A percentile compares a stretch with the other conserved stretches of the same genome.
These are phyloP conservation scores for Drosophila teissieri DNA, from an alignment of 1,140 invertebrate species.

Conservation along the genomic window DNA sequence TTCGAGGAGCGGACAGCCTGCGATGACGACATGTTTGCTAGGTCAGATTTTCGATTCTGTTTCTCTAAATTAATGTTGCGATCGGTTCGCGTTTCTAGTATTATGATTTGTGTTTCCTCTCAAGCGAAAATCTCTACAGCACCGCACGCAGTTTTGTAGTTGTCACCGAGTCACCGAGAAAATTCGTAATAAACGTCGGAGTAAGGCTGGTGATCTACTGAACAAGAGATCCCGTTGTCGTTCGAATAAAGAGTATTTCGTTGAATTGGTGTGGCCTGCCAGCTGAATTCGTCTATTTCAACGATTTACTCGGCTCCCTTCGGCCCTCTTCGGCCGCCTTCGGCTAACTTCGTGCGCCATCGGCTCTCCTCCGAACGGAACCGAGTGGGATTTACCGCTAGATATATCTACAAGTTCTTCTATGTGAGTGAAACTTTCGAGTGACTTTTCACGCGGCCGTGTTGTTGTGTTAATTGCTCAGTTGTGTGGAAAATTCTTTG, in stretches of 20 bases:
- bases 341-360: slow-evolving; percentile 30
- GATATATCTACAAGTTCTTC: slow-evolving; percentile 12
- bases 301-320: slow-evolving; percentile 58
- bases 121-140: slow-evolving; percentile 77
- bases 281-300: slow-evolving; percentile 73
- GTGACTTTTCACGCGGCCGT: slow-evolving; percentile 38
- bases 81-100: slow-evolving; percentile 58
- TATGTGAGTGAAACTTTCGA: slow-evolving; percentile 28
- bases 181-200: slow-evolving; percentile 85
- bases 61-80: slow-evolving; percentile 34
- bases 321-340: slow-evolving; percentile 34
- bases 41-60: slow-evolving; percentile 57
- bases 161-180: slow-evolving; percentile 85
- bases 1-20: slow-evolving; percentile 93
- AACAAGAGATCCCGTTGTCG: slow-evolving; percentile 85
- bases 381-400: slow-evolving; percentile 52
- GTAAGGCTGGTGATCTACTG: slow-evolving; percentile 85
- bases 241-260: slow-evolving; percentile 85
- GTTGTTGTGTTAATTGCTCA: slow-evolving; percentile 77
- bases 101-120: slow-evolving; percentile 31
- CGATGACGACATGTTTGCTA: slow-evolving; percentile 86
- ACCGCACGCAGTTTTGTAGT: slow-evolving; percentile 82
- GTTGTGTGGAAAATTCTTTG: slow-evolving; percentile 82
- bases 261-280: slow-evolving; percentile 73
- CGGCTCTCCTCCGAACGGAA: slow-evolving; percentile 22